Evolutionary conservation across 2,888 invertebrate genomes (phyloP).

Genomic region (Scaptomyza parva): DNA sequence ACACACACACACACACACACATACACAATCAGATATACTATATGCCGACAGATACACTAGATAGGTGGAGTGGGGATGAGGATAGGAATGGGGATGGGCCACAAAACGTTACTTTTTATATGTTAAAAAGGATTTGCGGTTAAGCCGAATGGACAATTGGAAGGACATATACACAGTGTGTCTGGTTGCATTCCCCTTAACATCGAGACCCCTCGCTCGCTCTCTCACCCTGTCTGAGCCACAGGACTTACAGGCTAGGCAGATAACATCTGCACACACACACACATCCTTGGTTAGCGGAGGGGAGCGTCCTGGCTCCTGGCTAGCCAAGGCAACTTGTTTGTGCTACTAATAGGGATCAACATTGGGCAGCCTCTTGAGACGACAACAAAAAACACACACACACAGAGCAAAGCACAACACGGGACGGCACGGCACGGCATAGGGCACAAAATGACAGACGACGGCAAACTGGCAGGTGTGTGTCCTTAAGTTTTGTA

Average conservation of each 20-base stretch:
- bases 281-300: conserved; percentile 68
- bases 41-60: conserved; percentile 15
- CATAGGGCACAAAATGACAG: conserved; percentile 20
- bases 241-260: conserved; percentile 51
- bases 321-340: conserved; percentile 64
- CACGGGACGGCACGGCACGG: no score
- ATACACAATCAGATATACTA: conserved; percentile 6
- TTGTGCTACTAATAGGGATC: conserved; percentile 78
- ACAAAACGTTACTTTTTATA: conserved; percentile 79
- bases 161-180: conserved; percentile 32
- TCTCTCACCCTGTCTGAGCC: conserved; percentile 18
- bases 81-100: conserved; percentile 19
- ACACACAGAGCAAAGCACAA: not conserved
- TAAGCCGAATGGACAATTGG: conserved; percentile 74
- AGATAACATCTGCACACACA: conserved; percentile 76
- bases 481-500: conserved; percentile 49
- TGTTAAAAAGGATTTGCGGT: conserved; percentile 80
- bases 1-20: conserved; percentile 32
- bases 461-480: conserved; percentile 29
- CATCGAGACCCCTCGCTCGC: not conserved
- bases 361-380: conserved; percentile 75
- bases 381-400: conserved; percentile 44
- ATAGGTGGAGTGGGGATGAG: not conserved
- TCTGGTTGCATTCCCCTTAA: conserved; percentile 35
- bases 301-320: not conserved